These are phyloP conservation scores for Phyllotis vaccarum DNA, from an alignment of 2,797 vertebrate species.

Conservation along the genomic window DNA sequence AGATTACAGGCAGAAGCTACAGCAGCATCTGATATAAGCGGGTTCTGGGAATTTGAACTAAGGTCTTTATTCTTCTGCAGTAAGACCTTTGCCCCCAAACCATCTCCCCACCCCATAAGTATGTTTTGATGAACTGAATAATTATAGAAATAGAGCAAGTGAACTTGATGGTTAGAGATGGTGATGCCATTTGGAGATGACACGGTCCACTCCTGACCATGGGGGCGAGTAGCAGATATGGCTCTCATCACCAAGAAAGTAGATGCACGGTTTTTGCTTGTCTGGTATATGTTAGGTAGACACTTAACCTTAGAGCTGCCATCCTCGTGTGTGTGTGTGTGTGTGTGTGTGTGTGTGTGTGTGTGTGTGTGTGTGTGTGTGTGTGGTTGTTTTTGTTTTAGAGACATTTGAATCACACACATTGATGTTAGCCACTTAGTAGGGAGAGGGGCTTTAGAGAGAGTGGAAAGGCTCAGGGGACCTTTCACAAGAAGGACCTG, in stretches of 20 bases:
- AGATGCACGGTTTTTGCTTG: background rate
- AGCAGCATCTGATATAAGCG: background rate
- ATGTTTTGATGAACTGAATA: background rate
- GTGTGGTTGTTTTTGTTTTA: background rate
- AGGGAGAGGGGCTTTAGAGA: background rate
- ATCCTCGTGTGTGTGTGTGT: too few species aligned
- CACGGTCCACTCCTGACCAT: background rate
- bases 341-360: background rate
- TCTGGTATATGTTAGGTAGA: background rate
- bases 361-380: background rate
- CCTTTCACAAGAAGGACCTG: background rate
- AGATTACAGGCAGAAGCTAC: too few species aligned
- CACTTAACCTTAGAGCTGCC: background rate
- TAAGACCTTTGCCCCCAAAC: background rate
- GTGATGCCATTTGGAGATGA: background rate
- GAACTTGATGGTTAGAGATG: background rate
- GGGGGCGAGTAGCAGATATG: background rate
- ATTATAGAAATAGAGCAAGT: background rate
- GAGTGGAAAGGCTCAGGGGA: background rate
- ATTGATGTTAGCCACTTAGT: background rate
- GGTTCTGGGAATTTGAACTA: background rate
- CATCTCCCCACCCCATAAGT: background rate
- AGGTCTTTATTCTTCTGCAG: background rate
- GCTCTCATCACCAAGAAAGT: background rate
- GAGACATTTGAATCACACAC: background rate